Percentiles rank a stretch among this genome's conserved stretches.
Conservation (phyloP, 2,888 invertebrate genomes). For the Merodon equestris region DNA sequence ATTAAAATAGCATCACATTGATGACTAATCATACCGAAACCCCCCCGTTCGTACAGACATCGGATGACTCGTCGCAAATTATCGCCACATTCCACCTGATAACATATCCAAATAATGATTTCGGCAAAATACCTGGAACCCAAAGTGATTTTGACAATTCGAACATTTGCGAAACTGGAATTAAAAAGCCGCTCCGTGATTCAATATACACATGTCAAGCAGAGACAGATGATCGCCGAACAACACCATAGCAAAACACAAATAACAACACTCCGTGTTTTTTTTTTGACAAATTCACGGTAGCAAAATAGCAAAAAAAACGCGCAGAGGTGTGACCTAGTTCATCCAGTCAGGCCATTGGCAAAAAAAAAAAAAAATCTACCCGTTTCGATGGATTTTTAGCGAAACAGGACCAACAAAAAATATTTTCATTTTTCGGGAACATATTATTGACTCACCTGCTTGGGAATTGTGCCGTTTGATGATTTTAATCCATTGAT, state of each 20-base stretch:
- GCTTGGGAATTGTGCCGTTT: conserved; percentile 43
- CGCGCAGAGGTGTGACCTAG: conserved; percentile 49
- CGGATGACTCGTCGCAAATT: conserved; percentile 30
- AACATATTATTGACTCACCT: conserved; percentile 44
- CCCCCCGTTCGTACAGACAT: background rate
- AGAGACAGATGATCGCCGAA: conserved; percentile 4
- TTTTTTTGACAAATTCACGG: conserved; percentile 37
- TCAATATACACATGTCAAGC: background rate
- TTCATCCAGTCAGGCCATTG: conserved; percentile 44
- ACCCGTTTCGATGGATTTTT: conserved; percentile 40
- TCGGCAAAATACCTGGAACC: background rate
- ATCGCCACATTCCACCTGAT: conserved; percentile 14
- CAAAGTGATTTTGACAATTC: background rate
- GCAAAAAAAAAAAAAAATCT: conserved; percentile 24
- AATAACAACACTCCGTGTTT: conserved; percentile 31
- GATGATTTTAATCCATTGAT: conserved; percentile 48
- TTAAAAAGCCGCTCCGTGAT: conserved; percentile 15
- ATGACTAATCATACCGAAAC: conserved; percentile 23
- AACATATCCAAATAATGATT: background rate
- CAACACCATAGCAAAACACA: conserved; percentile 20
- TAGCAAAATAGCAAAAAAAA: conserved; percentile 36
- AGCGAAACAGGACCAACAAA: conserved; percentile 1
- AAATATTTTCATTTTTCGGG: conserved; percentile 6
- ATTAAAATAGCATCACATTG: conserved; percentile 1
- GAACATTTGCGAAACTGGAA: background rate